Evolutionary conservation across 2,888 invertebrate species (phyloP), one percentile per base, ranked within the genome.

Genomic region (Drosophila bunnanda): DNA sequence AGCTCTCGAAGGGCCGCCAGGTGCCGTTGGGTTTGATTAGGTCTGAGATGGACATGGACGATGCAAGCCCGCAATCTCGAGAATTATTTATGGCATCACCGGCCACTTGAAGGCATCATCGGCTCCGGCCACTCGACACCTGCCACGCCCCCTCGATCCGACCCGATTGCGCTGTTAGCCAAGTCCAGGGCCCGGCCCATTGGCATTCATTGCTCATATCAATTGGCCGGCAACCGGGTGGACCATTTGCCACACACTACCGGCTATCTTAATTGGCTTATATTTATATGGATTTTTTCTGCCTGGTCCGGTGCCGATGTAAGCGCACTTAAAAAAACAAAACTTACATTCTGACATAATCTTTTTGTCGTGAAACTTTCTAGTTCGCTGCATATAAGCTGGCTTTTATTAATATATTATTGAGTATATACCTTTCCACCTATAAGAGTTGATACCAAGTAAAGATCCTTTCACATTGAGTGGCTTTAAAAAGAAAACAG

Each of bases 231-330:
- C 30, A 48, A 25, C 30, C 44, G 25, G 28, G 34, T 30, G 39
- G 12, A 12, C 41, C 38, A 56, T 46, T 65, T 48, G 36, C 38
- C 22, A 15, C 28, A 28, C 50, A 36, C 66, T 66, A 30, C 46
- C 25, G 20, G 53, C 56, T 22, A 39, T 46, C 41, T 38, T 76
- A 83, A 83, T 81, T 81, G 71, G 80, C 55, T 32, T 43, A 71
- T 61, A 77, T 60, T 61, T 53, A 73, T 56, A 56, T 50, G 50
- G 30, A 50, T 67, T 59, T 74, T 41, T 55, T 28, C 43, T 13
- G 34, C 15, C 39, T 13, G 38, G 22, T 17, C 17, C 17, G 22
- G 32, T 15, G 15, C 20, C 32, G 4, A 38, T 17, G 32, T 2
- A 17, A 30, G 22, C 2, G 32, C 34, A 53, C 44, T 20, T 22